Evolutionary conservation across 2,888 invertebrate species (phyloP), one percentile per base, ranked within the genome.

Genomic region (Portevinia maculata): DNA sequence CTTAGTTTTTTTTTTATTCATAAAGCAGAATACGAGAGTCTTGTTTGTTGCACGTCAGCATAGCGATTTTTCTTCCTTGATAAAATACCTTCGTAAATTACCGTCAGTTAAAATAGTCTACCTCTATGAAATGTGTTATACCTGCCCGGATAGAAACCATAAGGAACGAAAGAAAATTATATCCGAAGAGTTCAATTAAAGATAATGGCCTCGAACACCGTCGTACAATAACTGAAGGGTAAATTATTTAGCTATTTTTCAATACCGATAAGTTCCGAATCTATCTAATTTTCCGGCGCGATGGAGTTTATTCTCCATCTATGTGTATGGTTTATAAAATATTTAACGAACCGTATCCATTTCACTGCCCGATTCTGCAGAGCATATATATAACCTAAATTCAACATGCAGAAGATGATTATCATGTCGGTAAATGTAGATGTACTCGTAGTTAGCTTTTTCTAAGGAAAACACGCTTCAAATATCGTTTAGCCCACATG

Each of bases 331-430:
- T 55, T 69, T 55, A 46, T 69, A 46, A 48, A 69, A 55, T 46
- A 55, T 69, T 69, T 57, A 69, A 69, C 69, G 69, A 69, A 69
- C 69, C 69, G 37, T 57, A 37, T 69, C 57, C 48, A 57, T n/a
- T 34, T n/a, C 44, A 11, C 41, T 17, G 13, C 28, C 52, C 11
- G 52, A 39, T 6, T 15, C 30, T 28, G 3, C 11, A 48, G 21
- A 59, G 30, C 24, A 44, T 9, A 44, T 19, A 62, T 50, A 24
- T 50, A 64, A 50, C 62, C 50, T 37, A 64, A 50, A 62, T 50
- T 50, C 15, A 50, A 50, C 34, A 50, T 50, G 48, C 34, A 15
- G 21, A 32, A 46, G 60, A 62, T 62, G 60, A 62, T 62, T 62
- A 62, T 62, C 46, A 34, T 62, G 60, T 62, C 34, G 34, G 32